Evolutionary conservation across 2,113 vertebrate genomes (phyloP), one percentile per base, ranked within the genome.

Genomic region (Pogonocichla stellata): DNA sequence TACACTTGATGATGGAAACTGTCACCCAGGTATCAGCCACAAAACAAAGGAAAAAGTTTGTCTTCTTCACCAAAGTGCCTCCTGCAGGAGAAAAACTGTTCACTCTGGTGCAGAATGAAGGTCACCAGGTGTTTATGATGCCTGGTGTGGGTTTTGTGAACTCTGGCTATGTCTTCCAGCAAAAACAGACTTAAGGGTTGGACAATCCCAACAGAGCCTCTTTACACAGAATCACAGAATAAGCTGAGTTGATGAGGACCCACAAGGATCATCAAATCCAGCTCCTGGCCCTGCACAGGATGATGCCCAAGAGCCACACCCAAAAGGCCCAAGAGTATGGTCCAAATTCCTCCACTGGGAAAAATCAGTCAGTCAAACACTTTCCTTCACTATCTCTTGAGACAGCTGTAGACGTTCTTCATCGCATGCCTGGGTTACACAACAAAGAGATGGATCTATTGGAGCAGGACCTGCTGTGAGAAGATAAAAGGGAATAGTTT

Each of bases 241-340:
- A 19, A 23, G 15, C 24, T 50, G 47, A 38, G 28, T 53, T 43
- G 17, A 5, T 62, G 24, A 7, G 16, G 4, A 66, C 16, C 4
- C 25, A 31, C 8, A 66, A 48, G 3, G 9, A 74, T n/a, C 8
- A 34, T 13, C 42, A 48, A 34, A 34, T 48, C 19, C 34, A 56
- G 29, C n/a, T 40, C 24, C 24, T 48, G 42, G 24, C 10, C 12
- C 42, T 42, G 24, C 29, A 42, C 8, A 42, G 51, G 12, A 75
- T 13, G 13, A 66, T 42, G 20, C 43, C 43, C 36, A 67, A 17
- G 20, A 67, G 20, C 19, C 20, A 50, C 17, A 58, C 4, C 53
- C 36, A 17, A 4, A 17, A 4, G 8, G 20, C 10, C 13, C 0
- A 0, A 42, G 36, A 9, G 4, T 22, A 26, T 18, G 14, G 22